Evolutionary conservation across 1,140 invertebrate species (phyloP), one percentile per base, ranked within the genome.

Genomic region (Drosophila nannoptera): DNA sequence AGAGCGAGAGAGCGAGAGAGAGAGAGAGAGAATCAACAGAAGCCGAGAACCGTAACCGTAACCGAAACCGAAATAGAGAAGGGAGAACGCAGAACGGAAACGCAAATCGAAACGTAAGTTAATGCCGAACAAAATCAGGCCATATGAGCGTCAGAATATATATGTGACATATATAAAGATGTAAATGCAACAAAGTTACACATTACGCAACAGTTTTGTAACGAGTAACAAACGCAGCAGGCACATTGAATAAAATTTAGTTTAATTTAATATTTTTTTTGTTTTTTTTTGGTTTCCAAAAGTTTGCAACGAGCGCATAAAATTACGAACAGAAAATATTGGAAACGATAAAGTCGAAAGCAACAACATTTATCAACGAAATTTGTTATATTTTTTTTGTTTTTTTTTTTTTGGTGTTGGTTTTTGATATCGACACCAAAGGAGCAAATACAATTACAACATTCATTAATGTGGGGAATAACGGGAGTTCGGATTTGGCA

Each of bases 331-430:
- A 61, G 43, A 67, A 64, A 48, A 22, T 2, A 22, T 22, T n/a
- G 7, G 6, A 33, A 64, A 69, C 50, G 43, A 54, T 29, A 38
- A 50, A 64, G 64, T 32, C 9, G 12, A 66, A 70, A 74, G 83
- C 82, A 78, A 87, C 82, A 87, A 87, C 82, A 87, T 87, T 83
- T 87, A 87, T 55, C 73, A 70, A 83, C 64, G 49, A 87, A 81
- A 84, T 64, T 73, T 67, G 50, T 59, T 58, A 48, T 56, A 68
- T 73, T 55, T 70, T 53, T 59, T 59, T 66, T 65, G 46, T 43
- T 6, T 53, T 43, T 72, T 68, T 73, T 61, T 53, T 74, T 62
- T 16, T 77, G 68, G 68, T 70, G 68, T 82, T 76, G 72, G 75
- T 60, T 75, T 73, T 73, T 61, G 67, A 77, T 66, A 68, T 84